These are phyloP conservation scores for Oreotrochilus melanogaster DNA, from an alignment of 2,113 vertebrate genomes.

Conservation along the genomic window DNA sequence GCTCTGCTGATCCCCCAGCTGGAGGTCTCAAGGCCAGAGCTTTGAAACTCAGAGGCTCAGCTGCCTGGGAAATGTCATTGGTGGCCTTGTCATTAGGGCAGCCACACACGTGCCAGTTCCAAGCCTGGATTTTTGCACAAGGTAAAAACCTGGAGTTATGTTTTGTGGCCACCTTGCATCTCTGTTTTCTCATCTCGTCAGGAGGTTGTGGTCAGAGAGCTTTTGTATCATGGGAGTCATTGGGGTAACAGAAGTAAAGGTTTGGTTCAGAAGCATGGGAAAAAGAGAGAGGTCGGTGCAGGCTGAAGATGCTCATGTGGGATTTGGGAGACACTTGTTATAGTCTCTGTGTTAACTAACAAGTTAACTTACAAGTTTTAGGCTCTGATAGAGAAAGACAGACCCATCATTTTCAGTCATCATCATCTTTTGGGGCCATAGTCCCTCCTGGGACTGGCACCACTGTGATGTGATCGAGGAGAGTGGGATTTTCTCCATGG, in stretches of 20 bases:
- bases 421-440: background rate
- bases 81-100: background rate
- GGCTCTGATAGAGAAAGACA: background rate
- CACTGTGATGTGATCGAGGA: background rate
- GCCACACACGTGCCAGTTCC: background rate
- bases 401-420: accelerated
- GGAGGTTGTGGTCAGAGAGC: background rate
- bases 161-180: background rate
- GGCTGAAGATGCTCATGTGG: background rate
- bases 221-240: background rate
- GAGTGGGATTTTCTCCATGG: background rate
- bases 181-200: accelerated
- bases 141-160: background rate
- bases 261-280: background rate
- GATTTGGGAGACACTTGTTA: background rate
- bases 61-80: accelerated
- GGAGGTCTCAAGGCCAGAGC: background rate
- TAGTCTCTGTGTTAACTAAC: background rate
- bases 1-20: background rate
- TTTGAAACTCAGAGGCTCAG: accelerated
- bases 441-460: background rate
- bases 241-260: background rate
- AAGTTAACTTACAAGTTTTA: background rate
- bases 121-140: background rate
- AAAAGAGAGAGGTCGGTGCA: background rate